Percentiles rank a stretch among this genome's conserved stretches.
These are phyloP conservation scores for Drosophila eugracilis DNA, from an alignment of 1,140 invertebrate genomes.

Conservation along the genomic window DNA sequence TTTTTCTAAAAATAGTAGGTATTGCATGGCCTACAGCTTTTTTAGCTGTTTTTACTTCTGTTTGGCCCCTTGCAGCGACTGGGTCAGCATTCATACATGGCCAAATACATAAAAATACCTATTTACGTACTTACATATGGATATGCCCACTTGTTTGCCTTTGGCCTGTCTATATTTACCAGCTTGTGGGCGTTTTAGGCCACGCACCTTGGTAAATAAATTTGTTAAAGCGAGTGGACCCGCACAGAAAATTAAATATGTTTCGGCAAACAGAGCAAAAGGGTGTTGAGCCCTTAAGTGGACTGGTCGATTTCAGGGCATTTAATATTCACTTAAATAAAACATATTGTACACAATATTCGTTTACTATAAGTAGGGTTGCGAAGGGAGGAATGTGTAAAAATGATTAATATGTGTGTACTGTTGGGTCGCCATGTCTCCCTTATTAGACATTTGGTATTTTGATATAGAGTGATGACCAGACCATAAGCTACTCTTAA, in stretches of 20 bases:
- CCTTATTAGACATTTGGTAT: neutral
- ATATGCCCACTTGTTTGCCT: slow-evolving; percentile 41
- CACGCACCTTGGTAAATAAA: slow-evolving; percentile 69
- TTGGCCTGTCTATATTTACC: slow-evolving; percentile 32
- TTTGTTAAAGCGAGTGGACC: slow-evolving; percentile 58
- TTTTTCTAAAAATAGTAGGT: too few species aligned
- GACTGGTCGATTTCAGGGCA: slow-evolving; percentile 55
- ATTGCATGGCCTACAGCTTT: slow-evolving; percentile 2
- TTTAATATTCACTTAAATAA: slow-evolving; percentile 78
- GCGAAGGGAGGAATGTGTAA: neutral
- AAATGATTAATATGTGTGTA: slow-evolving; percentile 14
- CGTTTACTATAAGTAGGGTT: slow-evolving; percentile 55
- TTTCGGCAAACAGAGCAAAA: slow-evolving; percentile 50
- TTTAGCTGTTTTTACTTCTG: slow-evolving; percentile 14
- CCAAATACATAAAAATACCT: slow-evolving; percentile 66
- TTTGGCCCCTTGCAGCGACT: slow-evolving; percentile 29
- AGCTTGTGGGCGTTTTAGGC: slow-evolving; percentile 23
- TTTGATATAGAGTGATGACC: too few species aligned
- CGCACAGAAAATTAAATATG: slow-evolving; percentile 64
- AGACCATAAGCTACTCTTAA: neutral
- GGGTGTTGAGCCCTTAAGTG: slow-evolving; percentile 28
- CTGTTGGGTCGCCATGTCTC: neutral
- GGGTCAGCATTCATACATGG: slow-evolving; percentile 53
- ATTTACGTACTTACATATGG: slow-evolving; percentile 38
- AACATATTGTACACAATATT: slow-evolving; percentile 52